Evolutionary conservation across 2,113 vertebrate genomes (phyloP).

Genomic region (Notarius quadriscutis): DNA sequence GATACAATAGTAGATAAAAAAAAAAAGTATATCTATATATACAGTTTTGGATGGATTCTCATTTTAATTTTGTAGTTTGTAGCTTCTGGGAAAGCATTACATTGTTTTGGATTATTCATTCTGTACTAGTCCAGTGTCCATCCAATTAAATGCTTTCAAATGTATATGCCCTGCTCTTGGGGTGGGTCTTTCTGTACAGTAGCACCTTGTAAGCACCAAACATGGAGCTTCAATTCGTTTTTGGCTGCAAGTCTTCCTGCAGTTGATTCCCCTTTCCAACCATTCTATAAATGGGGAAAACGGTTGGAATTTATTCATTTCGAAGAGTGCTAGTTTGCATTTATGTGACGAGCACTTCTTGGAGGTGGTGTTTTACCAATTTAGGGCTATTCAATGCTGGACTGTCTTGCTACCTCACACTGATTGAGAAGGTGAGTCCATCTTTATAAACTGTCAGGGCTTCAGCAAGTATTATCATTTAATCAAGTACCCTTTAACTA

Average conservation of each 20-base stretch:
- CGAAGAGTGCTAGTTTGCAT: not conserved
- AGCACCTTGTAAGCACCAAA: not conserved
- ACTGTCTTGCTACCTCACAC: not conserved
- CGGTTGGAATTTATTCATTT: not conserved
- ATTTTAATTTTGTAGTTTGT: not conserved
- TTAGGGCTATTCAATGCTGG: not conserved
- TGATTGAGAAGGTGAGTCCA: not conserved
- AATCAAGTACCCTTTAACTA: not conserved
- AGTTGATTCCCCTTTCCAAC: not conserved
- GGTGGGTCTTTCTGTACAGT: not conserved
- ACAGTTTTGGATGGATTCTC: not conserved
- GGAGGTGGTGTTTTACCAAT: not conserved
- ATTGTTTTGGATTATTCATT: not conserved
- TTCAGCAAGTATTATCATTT: not conserved
- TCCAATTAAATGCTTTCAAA: not conserved
- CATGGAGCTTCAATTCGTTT: not conserved
- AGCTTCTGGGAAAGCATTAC: not conserved
- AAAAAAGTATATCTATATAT: not conserved
- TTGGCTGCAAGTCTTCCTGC: not conserved
- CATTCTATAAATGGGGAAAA: not conserved
- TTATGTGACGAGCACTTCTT: not conserved
- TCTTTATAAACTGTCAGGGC: not conserved
- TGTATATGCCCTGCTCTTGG: not conserved
- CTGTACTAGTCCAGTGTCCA: not conserved
- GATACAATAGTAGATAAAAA: not conserved